Conservation (phyloP, 1,140 invertebrate species). For the Lepidurus arcticus region DNA sequence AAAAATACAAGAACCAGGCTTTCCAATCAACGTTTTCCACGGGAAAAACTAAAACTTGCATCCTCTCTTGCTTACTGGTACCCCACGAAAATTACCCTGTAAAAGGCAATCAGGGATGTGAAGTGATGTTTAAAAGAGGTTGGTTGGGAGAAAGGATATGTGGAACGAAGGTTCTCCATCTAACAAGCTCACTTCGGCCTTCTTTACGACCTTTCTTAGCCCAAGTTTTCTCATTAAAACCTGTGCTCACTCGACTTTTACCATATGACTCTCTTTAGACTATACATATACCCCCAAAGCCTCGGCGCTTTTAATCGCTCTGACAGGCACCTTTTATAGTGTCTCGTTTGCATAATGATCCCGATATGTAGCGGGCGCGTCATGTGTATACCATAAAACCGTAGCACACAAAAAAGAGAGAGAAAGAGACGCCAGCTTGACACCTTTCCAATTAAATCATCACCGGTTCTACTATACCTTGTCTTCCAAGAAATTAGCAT, state of each 20-base stretch:
- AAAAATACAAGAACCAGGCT: no score
- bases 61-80: no score
- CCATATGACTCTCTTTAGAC: neutral
- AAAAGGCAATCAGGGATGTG: no score
- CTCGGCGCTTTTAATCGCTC: slow-evolving; percentile 12
- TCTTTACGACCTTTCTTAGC: neutral
- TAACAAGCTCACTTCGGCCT: neutral
- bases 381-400: neutral
- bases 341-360: slow-evolving; percentile 5
- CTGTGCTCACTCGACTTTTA: neutral
- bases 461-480: neutral
- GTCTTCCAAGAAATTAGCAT: neutral
- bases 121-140: neutral
- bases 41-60: no score
- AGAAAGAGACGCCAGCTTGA: neutral
- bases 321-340: slow-evolving; percentile 17
- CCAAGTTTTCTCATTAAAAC: slow-evolving; percentile 9
- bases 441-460: slow-evolving; percentile 19
- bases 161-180: neutral
- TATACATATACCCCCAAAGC: neutral
- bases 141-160: neutral
- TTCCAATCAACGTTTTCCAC: no score
- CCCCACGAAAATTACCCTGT: no score
- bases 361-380: neutral
- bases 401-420: neutral